Evolutionary conservation across 2,888 invertebrate species (phyloP).

Genomic region (Cyclophora punctaria): DNA sequence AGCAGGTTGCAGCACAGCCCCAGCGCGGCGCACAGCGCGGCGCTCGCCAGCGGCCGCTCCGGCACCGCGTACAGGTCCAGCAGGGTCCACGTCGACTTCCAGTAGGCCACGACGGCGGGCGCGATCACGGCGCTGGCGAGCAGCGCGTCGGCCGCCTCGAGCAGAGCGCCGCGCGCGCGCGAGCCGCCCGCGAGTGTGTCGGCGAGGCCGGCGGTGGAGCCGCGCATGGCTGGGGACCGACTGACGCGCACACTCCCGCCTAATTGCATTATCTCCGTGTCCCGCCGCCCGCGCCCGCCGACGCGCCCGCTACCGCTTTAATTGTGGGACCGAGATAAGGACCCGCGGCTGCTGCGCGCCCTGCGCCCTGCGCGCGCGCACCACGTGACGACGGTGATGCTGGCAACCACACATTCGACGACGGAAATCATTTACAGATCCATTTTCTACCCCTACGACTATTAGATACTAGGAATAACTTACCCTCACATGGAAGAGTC

Average conservation of each 20-base stretch:
- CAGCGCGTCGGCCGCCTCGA: constrained; percentile 81
- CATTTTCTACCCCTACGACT: no score
- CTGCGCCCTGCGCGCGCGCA: no score
- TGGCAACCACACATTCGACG: no score
- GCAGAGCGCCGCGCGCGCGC: constrained; percentile 63
- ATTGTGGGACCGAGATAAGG: constrained; percentile 9
- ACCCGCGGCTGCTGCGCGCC: background rate
- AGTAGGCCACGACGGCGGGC: constrained; percentile 88
- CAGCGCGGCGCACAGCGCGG: constrained; percentile 79
- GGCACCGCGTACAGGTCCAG: constrained; percentile 84
- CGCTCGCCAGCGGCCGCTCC: constrained; percentile 74
- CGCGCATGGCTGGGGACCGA: constrained; percentile 74
- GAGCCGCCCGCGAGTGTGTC: constrained; percentile 76
- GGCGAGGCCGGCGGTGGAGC: constrained; percentile 79
- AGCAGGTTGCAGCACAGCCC: constrained; percentile 82
- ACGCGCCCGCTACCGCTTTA: constrained; percentile 12
- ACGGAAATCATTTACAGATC: no score
- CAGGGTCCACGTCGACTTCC: constrained; percentile 90
- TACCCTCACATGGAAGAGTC: no score
- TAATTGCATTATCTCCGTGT: constrained; percentile 68
- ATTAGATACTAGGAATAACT: no score
- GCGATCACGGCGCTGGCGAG: constrained; percentile 84
- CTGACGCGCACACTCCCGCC: constrained; percentile 31
- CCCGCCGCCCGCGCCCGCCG: constrained; percentile 43
- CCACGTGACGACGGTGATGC: no score